Evolutionary conservation across 2,888 invertebrate species (phyloP).

Genomic region (Xanthia togata): DNA sequence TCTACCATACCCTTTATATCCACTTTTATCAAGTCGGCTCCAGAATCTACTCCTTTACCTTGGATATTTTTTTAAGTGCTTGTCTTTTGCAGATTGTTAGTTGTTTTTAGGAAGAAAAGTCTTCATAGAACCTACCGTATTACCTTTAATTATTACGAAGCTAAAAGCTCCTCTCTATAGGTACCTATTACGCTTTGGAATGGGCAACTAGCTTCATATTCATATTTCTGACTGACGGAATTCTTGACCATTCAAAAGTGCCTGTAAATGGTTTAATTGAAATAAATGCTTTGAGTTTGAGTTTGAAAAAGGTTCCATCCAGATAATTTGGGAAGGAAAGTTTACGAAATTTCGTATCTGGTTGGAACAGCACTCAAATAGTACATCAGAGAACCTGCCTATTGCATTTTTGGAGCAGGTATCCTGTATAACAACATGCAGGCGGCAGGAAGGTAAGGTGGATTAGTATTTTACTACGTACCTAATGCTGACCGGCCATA

Average conservation of each 20-base stretch:
- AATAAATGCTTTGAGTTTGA: too few relatives aligned
- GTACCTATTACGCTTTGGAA: too few relatives aligned
- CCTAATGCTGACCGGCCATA: too few relatives aligned
- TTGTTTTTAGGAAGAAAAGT: neutral
- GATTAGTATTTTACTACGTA: neutral
- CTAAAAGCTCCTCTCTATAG: too few relatives aligned
- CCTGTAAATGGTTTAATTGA: too few relatives aligned
- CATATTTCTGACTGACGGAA: too few relatives aligned
- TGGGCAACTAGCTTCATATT: too few relatives aligned
- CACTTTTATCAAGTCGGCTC: conserved; percentile 70
- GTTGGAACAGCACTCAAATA: neutral
- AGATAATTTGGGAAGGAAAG: neutral
- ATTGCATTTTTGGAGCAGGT: neutral
- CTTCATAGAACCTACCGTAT: neutral
- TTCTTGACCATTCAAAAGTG: too few relatives aligned
- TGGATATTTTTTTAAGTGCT: conserved; percentile 30
- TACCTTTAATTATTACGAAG: neutral
- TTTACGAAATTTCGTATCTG: neutral
- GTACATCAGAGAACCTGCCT: neutral
- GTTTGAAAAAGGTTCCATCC: too few relatives aligned
- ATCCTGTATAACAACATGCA: neutral
- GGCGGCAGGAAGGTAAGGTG: neutral
- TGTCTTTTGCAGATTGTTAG: conserved; percentile 18
- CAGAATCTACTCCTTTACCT: conserved; percentile 61
- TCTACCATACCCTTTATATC: conserved; percentile 73